Evolutionary conservation across 2,113 vertebrate species (phyloP).

Genomic region (Corythornis vintsioides): DNA sequence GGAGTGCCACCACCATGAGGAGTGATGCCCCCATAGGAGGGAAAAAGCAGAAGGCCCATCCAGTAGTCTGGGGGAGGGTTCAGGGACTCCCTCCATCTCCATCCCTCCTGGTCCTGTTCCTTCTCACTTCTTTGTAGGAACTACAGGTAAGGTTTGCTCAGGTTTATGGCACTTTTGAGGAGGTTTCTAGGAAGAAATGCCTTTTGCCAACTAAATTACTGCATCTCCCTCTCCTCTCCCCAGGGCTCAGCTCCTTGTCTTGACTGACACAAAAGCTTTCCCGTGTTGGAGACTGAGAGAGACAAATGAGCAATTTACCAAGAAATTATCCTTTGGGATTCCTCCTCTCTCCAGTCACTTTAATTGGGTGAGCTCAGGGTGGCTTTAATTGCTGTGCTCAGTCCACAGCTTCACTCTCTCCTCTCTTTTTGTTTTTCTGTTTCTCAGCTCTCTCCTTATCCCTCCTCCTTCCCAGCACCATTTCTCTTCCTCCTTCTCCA

Average conservation of each 20-base stretch:
- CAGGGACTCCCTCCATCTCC: background rate
- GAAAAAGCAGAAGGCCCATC: background rate
- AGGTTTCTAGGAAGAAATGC: background rate
- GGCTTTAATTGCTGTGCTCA: conserved; percentile 12
- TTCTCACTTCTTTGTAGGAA: background rate
- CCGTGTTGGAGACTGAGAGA: background rate
- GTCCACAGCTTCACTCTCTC: background rate
- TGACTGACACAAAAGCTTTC: background rate
- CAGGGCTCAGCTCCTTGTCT: background rate
- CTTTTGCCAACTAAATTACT: background rate
- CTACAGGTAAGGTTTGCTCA: background rate
- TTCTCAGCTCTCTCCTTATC: background rate
- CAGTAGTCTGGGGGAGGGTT: background rate
- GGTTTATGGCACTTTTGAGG: background rate
- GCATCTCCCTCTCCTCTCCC: background rate
- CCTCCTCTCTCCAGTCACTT: background rate
- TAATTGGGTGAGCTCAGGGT: conserved; percentile 39
- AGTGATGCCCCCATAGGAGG: background rate
- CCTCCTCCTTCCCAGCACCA: background rate
- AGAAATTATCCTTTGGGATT: conserved; percentile 32
- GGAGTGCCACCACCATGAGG: background rate
- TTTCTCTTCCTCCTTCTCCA: background rate
- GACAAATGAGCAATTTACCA: background rate
- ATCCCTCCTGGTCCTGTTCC: background rate
- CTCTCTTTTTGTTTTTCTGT: background rate